These are phyloP conservation scores for Heterodera schachtii DNA, from an alignment of 1,140 invertebrate genomes.

Conservation along the genomic window DNA sequence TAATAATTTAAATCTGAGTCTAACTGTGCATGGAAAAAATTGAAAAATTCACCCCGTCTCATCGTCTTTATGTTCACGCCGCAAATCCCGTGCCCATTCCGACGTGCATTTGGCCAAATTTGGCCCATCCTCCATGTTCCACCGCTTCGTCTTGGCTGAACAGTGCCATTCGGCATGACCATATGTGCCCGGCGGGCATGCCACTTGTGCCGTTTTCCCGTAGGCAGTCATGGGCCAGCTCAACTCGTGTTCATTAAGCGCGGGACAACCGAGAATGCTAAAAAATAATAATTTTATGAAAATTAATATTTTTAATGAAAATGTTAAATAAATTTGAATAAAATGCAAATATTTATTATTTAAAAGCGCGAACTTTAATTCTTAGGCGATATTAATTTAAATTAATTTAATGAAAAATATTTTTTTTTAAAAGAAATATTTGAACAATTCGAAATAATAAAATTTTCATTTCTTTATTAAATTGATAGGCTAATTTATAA, in stretches of 20 bases:
- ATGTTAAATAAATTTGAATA: too few relatives aligned
- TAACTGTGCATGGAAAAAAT: too few relatives aligned
- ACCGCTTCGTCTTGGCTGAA: not conserved
- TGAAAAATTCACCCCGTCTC: conserved; percentile 2
- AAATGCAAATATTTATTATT: too few relatives aligned
- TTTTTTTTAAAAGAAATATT: too few relatives aligned
- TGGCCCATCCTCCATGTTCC: conserved; percentile 17
- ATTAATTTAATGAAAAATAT: too few relatives aligned
- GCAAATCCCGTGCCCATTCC: conserved; percentile 5
- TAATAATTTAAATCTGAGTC: too few relatives aligned
- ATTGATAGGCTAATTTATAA: too few relatives aligned
- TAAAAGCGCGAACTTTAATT: too few relatives aligned
- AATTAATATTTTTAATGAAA: too few relatives aligned
- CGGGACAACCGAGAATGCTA: not conserved
- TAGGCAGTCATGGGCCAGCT: not conserved
- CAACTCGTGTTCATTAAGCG: not conserved
- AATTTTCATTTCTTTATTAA: too few relatives aligned
- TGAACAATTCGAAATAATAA: too few relatives aligned
- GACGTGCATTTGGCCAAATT: conserved; percentile 24
- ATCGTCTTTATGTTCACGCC: conserved; percentile 26
- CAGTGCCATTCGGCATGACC: conserved; percentile 32
- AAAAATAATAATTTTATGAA: not conserved
- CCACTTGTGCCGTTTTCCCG: conserved; percentile 2
- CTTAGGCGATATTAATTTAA: too few relatives aligned
- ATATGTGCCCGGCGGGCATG: conserved; percentile 24